phyloP scores from a whole-genome alignment of 1,140 invertebrate species.

The Lordiphosa mommai region DNA sequence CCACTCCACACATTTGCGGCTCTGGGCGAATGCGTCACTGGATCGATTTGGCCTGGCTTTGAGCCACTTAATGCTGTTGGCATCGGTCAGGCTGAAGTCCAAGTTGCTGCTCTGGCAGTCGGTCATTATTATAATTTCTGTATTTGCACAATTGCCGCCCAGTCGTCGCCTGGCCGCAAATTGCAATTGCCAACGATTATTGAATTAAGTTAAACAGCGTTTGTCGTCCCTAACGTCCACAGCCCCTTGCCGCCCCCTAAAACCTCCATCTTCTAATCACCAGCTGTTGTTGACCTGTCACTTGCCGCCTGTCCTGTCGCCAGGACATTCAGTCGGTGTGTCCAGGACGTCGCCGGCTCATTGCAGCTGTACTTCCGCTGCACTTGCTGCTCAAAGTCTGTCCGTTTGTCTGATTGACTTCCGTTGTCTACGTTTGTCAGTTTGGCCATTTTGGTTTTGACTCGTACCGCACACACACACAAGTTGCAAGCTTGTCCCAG shows the following conservation, averaged over 20 bases:
- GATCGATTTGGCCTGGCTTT: conserved; percentile 70
- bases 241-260: neutral
- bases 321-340: conserved; percentile 32
- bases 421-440: conserved; percentile 74
- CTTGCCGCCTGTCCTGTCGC: conserved; percentile 25
- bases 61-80: conserved; percentile 69
- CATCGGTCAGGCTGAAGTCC: conserved; percentile 36
- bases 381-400: conserved; percentile 74
- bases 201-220: conserved; percentile 79
- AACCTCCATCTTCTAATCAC: conserved; percentile 43
- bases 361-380: conserved; percentile 70
- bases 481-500: neutral
- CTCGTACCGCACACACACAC: conserved; percentile 29
- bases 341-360: conserved; percentile 44
- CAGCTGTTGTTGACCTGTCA: conserved; percentile 60
- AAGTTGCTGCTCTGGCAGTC: conserved; percentile 28
- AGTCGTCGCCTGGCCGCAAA: conserved; percentile 62
- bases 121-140: conserved; percentile 79
- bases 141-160: conserved; percentile 75
- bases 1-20: conserved; percentile 7
- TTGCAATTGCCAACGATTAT: conserved; percentile 79
- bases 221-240: conserved; percentile 41
- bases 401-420: conserved; percentile 72
- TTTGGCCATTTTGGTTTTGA: conserved; percentile 73
- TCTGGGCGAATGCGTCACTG: conserved; percentile 30